phyloP scores from a whole-genome alignment of 2,888 invertebrate species.

The Ochropleura plecta region DNA sequence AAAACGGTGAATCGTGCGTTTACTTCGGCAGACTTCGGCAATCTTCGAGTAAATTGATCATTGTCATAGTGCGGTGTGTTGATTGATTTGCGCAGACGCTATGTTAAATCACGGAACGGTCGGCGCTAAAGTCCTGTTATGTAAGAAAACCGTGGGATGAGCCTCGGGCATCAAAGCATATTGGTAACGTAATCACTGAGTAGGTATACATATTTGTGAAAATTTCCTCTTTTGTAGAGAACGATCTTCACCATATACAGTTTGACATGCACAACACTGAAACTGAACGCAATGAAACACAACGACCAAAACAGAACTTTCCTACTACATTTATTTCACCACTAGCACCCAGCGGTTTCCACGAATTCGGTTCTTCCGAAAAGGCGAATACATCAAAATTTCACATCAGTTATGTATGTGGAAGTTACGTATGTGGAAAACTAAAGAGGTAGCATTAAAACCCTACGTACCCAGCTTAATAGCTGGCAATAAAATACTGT shows the following conservation, averaged over 20 bases:
- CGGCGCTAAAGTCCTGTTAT: conserved; percentile 62
- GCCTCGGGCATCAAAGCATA: conserved; percentile 33
- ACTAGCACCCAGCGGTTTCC: not conserved
- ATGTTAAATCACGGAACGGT: conserved; percentile 59
- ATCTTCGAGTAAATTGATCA: conserved; percentile 59
- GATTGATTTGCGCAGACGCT: conserved; percentile 61
- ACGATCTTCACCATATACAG: conserved; percentile 22
- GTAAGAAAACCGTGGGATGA: conserved; percentile 59
- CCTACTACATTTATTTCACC: not conserved
- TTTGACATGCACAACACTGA: not conserved
- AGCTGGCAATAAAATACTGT: not conserved
- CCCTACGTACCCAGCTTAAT: not conserved
- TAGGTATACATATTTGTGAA: not conserved
- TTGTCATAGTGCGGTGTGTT: conserved; percentile 60
- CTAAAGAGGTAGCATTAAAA: not conserved
- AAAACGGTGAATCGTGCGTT: conserved; percentile 65
- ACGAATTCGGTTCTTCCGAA: not conserved
- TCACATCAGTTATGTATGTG: not conserved
- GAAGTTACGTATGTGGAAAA: not conserved
- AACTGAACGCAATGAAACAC: no score
- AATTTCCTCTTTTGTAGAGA: conserved; percentile 2
- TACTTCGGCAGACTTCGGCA: conserved; percentile 40
- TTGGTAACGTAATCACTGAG: conserved; percentile 15
- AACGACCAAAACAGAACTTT: not conserved
- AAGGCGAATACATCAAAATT: no score